Evolutionary conservation across 2,113 vertebrate genomes (phyloP), one percentile per base, ranked within the genome.

Genomic region (Australoheros scitulus): DNA sequence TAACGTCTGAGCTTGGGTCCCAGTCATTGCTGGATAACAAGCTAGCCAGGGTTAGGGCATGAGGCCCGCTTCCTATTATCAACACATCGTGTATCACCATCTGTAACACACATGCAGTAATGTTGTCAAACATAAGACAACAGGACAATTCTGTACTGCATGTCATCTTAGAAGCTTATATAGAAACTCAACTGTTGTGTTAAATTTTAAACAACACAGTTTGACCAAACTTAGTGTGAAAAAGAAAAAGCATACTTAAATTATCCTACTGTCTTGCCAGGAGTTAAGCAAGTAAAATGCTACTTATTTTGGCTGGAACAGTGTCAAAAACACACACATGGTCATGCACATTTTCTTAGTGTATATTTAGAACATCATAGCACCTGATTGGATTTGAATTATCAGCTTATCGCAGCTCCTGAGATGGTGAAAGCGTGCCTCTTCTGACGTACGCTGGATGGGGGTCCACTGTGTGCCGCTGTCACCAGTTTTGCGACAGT

Each of bases 31-130:
- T 65, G 64, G 81, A 90, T 7, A 96, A 86, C 83, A 95, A 87
- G 47, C 91, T 95, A 29, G 95, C 93, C 68, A 96, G 85, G 64
- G 93, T 96, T 90, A 96, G 72, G 50, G 95, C 95, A 78, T 96
- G 95, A 80, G 95, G 96, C 10, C 96, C 96, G 3, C 90, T 89
- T 22, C 95, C 96, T 32, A 96, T 87, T 78, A 96, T 94, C 64
- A 96, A 87, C 61, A 96, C 94, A 79, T 96, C 95, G 7, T 96
- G 72, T 64, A 95, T 91, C 65, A 65, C 88, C 86, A 83, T 86
- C 92, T 93, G 85, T 85, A 89, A 91, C 83, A 76, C 15, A 81
- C 43, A 83, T 20, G 50, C 65, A 50, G 24, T 65, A 85, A 76
- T 57, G 14, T 74, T 26, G 79, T 70, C 6, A 70, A 11, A 74